Percentiles rank a stretch among this genome's conserved stretches.
These are phyloP conservation scores for Harpalus rubripes DNA, from an alignment of 2,888 invertebrate species.

Conservation along the genomic window DNA sequence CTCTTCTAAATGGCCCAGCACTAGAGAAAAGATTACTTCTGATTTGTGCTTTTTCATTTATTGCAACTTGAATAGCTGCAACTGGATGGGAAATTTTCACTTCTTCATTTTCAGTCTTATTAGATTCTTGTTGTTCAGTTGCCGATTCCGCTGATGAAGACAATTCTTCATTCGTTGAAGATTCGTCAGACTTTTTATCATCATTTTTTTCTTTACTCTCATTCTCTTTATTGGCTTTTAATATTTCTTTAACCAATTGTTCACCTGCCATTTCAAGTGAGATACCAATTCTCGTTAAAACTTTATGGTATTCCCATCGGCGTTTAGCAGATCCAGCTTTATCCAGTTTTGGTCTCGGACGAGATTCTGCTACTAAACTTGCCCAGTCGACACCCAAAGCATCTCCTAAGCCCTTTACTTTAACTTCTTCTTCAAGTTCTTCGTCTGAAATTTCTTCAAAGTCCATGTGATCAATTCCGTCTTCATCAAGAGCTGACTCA, in stretches of 20 bases:
- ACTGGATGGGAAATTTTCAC: conserved; percentile 78
- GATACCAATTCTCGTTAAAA: conserved; percentile 89
- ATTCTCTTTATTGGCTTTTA: conserved; percentile 75
- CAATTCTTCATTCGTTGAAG: conserved; percentile 50
- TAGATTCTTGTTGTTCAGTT: conserved; percentile 66
- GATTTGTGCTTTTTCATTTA: conserved; percentile 81
- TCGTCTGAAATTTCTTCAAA: conserved; percentile 95
- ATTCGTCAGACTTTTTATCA: conserved; percentile 69
- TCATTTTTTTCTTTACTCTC: conserved; percentile 71
- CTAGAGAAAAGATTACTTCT: conserved; percentile 83
- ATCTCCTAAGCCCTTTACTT: conserved; percentile 88
- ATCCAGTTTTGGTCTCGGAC: conserved; percentile 77
- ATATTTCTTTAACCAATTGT: conserved; percentile 78
- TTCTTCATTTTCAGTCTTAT: conserved; percentile 68
- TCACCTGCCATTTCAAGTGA: conserved; percentile 89
- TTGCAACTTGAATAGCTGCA: conserved; percentile 82
- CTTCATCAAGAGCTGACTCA: conserved; percentile 80
- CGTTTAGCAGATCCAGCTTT: conserved; percentile 82
- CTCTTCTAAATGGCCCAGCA: conserved; percentile 87
- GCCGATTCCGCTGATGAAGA: conserved; percentile 53
- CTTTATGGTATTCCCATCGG: conserved; percentile 89
- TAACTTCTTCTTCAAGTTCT: conserved; percentile 90
- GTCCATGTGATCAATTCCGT: conserved; percentile 86
- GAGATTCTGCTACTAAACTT: conserved; percentile 90
- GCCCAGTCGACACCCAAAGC: conserved; percentile 98